Percentiles rank a stretch among this genome's conserved stretches.
These are phyloP conservation scores for Montipora foliosa DNA, from an alignment of 64 coral and sea anemone species.

Conservation along the genomic window DNA sequence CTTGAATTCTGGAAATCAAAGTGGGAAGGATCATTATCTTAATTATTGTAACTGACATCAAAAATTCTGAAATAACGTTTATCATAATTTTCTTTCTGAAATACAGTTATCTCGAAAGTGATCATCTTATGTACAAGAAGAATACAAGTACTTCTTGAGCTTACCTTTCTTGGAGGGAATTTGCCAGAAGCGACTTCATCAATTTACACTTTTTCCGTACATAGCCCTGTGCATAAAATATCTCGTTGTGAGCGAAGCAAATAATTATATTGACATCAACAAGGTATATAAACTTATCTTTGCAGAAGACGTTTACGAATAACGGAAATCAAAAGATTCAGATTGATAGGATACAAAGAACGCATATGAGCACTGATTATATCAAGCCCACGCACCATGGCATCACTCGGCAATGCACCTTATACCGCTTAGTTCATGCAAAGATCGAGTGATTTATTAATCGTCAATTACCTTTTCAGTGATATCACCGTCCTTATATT, in stretches of 20 bases:
- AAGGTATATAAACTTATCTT: neutral
- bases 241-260: too few species aligned
- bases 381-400: neutral
- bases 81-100: neutral
- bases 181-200: slow-evolving; percentile 30
- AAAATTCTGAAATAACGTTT: too few species aligned
- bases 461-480: slow-evolving; percentile 79
- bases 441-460: neutral
- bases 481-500: slow-evolving; percentile 80
- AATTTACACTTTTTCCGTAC: slow-evolving; percentile 63
- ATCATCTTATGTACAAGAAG: neutral
- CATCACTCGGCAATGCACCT: neutral
- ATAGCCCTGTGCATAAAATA: slow-evolving; percentile 45
- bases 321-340: too few species aligned
- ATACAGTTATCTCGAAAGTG: neutral
- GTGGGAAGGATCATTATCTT: neutral
- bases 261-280: neutral
- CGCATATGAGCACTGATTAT: too few species aligned
- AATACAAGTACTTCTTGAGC: neutral
- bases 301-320: too few species aligned
- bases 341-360: too few species aligned
- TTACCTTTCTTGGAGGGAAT: slow-evolving; percentile 39
- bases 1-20: slow-evolving; percentile 26
- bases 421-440: neutral
- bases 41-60: neutral